Conservation (phyloP, 2,888 invertebrate species). For the Rutpela maculata region DNA sequence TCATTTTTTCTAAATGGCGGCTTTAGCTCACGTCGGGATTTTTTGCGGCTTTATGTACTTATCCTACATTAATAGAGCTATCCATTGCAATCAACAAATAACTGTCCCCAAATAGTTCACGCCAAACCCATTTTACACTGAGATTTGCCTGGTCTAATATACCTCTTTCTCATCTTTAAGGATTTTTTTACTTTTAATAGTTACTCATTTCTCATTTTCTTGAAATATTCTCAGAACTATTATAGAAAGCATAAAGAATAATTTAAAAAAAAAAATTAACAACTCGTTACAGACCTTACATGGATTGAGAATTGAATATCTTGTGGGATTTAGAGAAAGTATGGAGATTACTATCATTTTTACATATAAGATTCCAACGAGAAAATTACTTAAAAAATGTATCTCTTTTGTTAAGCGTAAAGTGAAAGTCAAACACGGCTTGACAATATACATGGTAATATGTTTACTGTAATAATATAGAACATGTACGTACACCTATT, state of each 20-base stretch:
- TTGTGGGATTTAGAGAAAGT: not conserved
- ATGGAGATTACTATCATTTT: not conserved
- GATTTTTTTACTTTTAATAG: too few species aligned
- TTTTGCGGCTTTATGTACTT: too few species aligned
- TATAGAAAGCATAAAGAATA: not conserved
- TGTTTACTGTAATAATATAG: not conserved
- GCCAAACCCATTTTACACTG: too few species aligned
- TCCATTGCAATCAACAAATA: too few species aligned
- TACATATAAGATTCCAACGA: not conserved
- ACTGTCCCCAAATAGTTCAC: too few species aligned
- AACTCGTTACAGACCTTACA: not conserved
- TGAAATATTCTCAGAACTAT: not conserved
- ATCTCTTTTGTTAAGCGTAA: not conserved
- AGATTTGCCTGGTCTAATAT: too few species aligned
- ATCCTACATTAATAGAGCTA: too few species aligned
- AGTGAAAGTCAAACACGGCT: not conserved
- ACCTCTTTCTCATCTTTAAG: too few species aligned
- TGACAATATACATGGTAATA: not conserved
- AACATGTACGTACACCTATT: not conserved
- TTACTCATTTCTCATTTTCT: not conserved
- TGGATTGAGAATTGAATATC: not conserved
- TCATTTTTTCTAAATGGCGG: too few species aligned
- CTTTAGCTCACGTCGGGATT: too few species aligned
- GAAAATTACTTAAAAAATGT: not conserved
- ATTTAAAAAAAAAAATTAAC: too few species aligned